Base-by-base conservation (phyloP, 2,888 invertebrate species). In the Orchestes rusci region DNA sequence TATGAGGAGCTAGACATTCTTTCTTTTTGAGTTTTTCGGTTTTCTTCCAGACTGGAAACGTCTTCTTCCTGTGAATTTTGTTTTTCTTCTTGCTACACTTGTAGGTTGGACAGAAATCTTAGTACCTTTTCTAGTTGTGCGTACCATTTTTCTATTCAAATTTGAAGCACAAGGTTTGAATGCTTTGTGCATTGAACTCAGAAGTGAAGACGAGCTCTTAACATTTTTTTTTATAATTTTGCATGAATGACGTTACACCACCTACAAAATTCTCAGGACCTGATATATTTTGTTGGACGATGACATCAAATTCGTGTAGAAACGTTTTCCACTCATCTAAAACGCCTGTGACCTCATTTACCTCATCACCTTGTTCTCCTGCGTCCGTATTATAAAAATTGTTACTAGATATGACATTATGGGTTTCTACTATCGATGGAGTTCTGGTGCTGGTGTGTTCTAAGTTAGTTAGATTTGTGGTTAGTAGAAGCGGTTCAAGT, bases 61-160 rank as follows among this genome's bases (percentile, higher is more conserved):
- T n/a, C 36, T 36, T 36, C 12, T 36, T 3, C n/a, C 36, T 4
- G 36, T 36, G 13, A 36, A 36, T n/a, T 36, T 36, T 3, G 36
- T 36, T 18, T 36, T 36, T 36, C 36, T 36, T 18, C 36, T 27
- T 3, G 36, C 36, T 36, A 36, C 36, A 36, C 36, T 36, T 4
- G 23, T 36, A 3, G 36, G 36, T n/a, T 36, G 20, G 3, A 36
- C 36, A 36, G 36, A 36, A 23, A 36, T 36, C 19, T 36, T 36
- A 3, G n/a, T 19, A 19, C 36, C 36, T 36, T 19, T 36, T 18
- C 36, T 36, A 4, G 3, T 36, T 23, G 19, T 36, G n/a, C 19
- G 36, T 3, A 19, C 36, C 36, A 36, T 36, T 36, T 36, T 3
- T 12, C 23, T 36, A 4, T 36, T 20, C n/a, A 36, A 36, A n/a